phyloP scores from a whole-genome alignment of 2,113 vertebrate genomes.

The Casuarius casuarius region DNA sequence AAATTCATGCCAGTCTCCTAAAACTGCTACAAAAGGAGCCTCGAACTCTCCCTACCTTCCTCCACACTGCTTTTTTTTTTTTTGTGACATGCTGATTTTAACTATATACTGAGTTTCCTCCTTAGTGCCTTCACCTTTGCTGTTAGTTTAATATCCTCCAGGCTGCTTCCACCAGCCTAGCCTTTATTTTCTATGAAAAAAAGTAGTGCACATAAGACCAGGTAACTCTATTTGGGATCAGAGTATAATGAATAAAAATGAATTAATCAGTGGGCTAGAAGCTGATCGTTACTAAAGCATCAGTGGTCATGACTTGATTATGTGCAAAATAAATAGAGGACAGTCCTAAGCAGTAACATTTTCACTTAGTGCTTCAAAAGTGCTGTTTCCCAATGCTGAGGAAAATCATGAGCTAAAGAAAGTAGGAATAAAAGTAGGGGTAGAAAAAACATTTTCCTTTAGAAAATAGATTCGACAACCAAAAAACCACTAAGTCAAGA shows the following conservation, averaged over 20 bases:
- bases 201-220: background rate
- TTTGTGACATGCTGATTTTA: background rate
- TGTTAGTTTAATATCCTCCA: background rate
- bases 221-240: background rate
- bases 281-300: background rate
- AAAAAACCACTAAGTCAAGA: background rate
- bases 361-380: background rate
- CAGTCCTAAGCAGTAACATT: background rate
- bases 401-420: background rate
- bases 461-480: background rate
- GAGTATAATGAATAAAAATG: background rate
- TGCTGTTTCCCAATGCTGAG: background rate
- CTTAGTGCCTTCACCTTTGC: background rate
- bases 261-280: background rate
- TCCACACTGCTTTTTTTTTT: background rate
- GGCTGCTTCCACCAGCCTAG: background rate
- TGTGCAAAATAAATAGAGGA: background rate
- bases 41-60: background rate
- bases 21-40: background rate
- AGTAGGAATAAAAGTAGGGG: background rate
- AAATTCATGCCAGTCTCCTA: background rate
- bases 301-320: background rate
- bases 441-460: background rate
- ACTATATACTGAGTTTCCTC: background rate
- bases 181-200: background rate